These are phyloP conservation scores for Paramormyrops hopkinsi DNA, from an alignment of 2,797 vertebrate species.

Conservation along the genomic window DNA sequence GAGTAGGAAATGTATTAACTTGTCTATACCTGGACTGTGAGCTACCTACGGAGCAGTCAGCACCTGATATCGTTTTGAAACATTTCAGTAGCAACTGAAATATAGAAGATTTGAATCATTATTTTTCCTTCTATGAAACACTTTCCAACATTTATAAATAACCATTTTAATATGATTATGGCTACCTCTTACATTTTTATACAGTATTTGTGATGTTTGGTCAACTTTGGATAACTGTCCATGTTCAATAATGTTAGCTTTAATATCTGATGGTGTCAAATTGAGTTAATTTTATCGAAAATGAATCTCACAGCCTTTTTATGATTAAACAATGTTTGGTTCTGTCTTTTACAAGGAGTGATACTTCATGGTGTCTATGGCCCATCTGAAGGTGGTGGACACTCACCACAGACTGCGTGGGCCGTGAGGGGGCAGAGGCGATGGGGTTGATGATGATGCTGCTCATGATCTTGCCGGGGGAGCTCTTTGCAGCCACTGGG, in stretches of 20 bases:
- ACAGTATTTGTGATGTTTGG: not conserved
- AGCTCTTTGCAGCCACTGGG: constrained; percentile 48
- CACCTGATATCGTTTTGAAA: constrained; percentile 61
- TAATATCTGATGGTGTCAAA: not conserved
- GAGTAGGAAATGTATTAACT: constrained; percentile 34
- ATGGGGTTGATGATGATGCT: constrained; percentile 88
- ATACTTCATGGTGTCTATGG: not conserved
- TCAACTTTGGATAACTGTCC: constrained; percentile 3
- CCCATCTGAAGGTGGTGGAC: not conserved
- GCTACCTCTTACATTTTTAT: not conserved
- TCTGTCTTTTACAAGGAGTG: not conserved
- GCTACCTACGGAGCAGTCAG: constrained; percentile 52
- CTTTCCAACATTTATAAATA: not conserved
- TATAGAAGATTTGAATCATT: constrained; percentile 42
- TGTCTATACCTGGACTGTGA: constrained; percentile 54
- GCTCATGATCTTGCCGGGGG: constrained; percentile 81
- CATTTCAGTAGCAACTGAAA: constrained; percentile 64
- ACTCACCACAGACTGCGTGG: constrained; percentile 81
- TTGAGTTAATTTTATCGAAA: not conserved
- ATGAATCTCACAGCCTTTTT: not conserved
- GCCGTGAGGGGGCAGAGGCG: constrained; percentile 68
- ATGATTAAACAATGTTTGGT: not conserved
- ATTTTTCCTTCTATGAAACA: constrained; percentile 17
- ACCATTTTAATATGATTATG: not conserved
- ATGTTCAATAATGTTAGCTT: not conserved